Evolutionary conservation across 1,140 invertebrate genomes (phyloP).

Genomic region (Pogonus chalceus): DNA sequence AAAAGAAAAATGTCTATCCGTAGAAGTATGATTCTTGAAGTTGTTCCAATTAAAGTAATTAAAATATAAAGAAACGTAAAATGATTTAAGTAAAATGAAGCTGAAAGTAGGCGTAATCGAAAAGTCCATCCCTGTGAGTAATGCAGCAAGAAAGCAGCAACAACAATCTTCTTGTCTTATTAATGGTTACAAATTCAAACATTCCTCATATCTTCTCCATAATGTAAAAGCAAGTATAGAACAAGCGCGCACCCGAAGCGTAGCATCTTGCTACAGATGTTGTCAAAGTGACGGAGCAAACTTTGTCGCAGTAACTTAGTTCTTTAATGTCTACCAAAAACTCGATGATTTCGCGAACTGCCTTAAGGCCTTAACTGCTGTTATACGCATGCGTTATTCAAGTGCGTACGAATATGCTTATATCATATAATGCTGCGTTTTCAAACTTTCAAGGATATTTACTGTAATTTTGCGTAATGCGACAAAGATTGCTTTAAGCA

Average conservation of each 20-base stretch:
- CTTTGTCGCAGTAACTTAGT: neutral
- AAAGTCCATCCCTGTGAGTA: too few species aligned
- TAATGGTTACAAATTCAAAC: neutral
- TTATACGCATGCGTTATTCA: neutral
- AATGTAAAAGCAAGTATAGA: neutral
- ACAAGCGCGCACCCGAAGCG: neutral
- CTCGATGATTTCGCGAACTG: neutral
- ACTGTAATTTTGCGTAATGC: neutral
- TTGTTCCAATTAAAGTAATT: too few species aligned
- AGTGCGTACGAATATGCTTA: neutral
- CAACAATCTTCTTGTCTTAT: neutral
- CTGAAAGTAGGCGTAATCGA: too few species aligned
- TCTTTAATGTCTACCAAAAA: neutral
- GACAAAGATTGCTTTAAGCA: too few species aligned
- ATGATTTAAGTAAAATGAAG: too few species aligned
- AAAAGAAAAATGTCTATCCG: too few species aligned
- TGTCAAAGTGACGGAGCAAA: neutral
- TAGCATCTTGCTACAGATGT: neutral
- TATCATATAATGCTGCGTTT: neutral
- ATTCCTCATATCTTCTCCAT: neutral
- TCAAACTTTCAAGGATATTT: too few species aligned
- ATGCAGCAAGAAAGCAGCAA: too few species aligned
- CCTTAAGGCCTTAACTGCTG: too few species aligned
- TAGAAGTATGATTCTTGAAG: too few species aligned
- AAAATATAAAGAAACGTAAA: too few species aligned